Conservation (phyloP, 2,113 vertebrate species). For the Gymnocephalus cernua region DNA sequence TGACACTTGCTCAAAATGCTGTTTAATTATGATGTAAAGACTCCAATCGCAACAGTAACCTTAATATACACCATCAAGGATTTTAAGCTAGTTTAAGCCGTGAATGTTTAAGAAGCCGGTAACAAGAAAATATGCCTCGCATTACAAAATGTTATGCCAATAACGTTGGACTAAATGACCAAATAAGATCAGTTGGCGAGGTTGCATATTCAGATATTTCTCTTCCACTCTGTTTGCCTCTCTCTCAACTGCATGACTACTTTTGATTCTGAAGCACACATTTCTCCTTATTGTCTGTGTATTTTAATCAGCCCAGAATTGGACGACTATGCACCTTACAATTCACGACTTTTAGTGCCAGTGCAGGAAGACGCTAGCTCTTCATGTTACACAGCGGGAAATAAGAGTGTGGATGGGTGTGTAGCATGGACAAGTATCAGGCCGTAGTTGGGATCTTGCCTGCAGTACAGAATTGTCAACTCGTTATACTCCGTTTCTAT, state of each 20-base stretch:
- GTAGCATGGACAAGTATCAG: too few relatives aligned
- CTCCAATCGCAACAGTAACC: neutral
- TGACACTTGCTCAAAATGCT: neutral
- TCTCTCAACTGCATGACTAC: neutral
- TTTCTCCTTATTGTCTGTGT: neutral
- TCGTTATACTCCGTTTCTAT: too few relatives aligned
- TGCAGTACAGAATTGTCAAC: too few relatives aligned
- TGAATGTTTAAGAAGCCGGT: neutral
- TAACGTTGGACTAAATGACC: neutral
- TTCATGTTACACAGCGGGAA: too few relatives aligned
- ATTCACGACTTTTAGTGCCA: too few relatives aligned
- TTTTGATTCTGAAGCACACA: neutral
- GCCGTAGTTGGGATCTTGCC: too few relatives aligned
- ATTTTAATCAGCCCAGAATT: too few relatives aligned
- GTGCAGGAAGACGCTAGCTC: too few relatives aligned
- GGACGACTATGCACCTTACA: too few relatives aligned
- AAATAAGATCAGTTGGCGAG: neutral
- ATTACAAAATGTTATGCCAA: neutral
- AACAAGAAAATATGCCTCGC: neutral
- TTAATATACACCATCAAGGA: neutral
- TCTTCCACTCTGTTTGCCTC: neutral
- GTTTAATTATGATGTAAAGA: neutral
- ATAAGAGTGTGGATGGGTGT: too few relatives aligned
- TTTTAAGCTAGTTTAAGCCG: neutral
- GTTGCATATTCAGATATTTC: neutral